phyloP scores from a whole-genome alignment of 2,797 vertebrate genomes.

The Limnodromus scolopaceus region DNA sequence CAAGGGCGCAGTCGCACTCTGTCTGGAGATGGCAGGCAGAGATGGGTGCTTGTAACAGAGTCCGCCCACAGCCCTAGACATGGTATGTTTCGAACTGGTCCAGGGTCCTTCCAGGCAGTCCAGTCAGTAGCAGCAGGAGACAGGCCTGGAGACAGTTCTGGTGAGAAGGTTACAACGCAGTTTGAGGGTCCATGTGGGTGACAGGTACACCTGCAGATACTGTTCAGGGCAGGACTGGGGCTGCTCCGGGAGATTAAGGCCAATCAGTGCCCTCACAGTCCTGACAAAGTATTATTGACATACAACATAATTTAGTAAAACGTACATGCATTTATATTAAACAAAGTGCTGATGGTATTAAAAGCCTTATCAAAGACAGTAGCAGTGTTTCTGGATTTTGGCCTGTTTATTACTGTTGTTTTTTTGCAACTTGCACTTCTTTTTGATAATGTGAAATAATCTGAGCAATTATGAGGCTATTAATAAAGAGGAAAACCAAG shows the following conservation, averaged over 20 bases:
- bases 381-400: neutral
- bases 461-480: constrained; percentile 86
- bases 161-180: accelerated
- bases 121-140: neutral
- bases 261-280: accelerated
- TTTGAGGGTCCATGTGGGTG: neutral
- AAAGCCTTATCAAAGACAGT: neutral
- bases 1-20: neutral
- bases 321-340: accelerated
- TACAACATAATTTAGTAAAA: neutral
- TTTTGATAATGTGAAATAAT: constrained; percentile 86
- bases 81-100: accelerated
- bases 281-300: neutral
- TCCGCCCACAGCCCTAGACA: neutral
- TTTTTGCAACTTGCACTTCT: neutral
- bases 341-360: neutral
- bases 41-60: accelerated
- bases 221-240: neutral
- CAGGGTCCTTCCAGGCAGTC: neutral
- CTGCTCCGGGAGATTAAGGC: neutral
- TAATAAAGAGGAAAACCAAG: constrained; percentile 89
- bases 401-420: neutral
- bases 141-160: neutral
- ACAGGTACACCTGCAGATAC: neutral
- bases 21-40: neutral